phyloP scores from a whole-genome alignment of 2,888 invertebrate genomes.

The Plutella xylostella region DNA sequence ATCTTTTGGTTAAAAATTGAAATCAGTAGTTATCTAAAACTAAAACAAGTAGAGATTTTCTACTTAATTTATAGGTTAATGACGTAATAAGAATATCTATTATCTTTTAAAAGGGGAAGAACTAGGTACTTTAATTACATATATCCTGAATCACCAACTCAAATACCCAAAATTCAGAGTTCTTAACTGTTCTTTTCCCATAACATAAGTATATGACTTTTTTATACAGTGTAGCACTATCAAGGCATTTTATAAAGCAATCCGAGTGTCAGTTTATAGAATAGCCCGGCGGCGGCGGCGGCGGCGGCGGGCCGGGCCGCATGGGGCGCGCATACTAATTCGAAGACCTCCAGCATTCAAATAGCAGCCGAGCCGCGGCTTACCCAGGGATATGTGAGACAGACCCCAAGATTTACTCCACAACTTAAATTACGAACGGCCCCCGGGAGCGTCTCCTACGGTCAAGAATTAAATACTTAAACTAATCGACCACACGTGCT shows the following conservation, averaged over 20 bases:
- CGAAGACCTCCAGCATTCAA: constrained; percentile 61
- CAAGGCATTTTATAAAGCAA: not conserved
- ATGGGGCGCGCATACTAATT: constrained; percentile 67
- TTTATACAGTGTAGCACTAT: too few species aligned
- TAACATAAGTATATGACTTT: too few species aligned
- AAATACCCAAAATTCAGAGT: too few species aligned
- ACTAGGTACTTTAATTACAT: too few species aligned
- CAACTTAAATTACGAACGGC: constrained; percentile 58
- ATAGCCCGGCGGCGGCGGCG: constrained; percentile 37
- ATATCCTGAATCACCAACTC: too few species aligned
- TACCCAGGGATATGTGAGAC: constrained; percentile 63
- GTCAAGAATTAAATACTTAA: constrained; percentile 67
- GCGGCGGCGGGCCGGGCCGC: constrained; percentile 27
- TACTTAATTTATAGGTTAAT: too few species aligned
- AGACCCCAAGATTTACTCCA: constrained; percentile 64
- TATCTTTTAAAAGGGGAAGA: too few species aligned
- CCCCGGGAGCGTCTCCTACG: constrained; percentile 27
- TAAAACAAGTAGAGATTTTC: too few species aligned
- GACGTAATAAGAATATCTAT: too few species aligned
- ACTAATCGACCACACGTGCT: constrained; percentile 46
- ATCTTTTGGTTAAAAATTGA: too few species aligned
- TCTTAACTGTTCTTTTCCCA: too few species aligned
- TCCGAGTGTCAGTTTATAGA: constrained; percentile 24
- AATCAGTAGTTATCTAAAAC: too few species aligned
- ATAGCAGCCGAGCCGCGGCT: constrained; percentile 53